Base-by-base conservation (phyloP, 2,113 vertebrate species). In the Aphyosemion australe region DNA sequence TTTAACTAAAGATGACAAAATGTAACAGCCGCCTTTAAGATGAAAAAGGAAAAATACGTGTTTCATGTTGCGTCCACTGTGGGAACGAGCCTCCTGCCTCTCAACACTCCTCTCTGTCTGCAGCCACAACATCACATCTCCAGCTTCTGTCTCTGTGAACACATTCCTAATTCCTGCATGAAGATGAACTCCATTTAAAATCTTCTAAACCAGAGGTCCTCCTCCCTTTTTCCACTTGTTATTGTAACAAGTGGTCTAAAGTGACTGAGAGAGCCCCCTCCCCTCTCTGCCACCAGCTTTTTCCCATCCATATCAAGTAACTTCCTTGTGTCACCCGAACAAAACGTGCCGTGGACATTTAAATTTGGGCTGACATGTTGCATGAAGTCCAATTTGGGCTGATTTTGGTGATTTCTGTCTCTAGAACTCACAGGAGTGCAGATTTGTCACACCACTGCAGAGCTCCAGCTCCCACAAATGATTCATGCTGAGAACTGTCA, bases 361-460 rank as follows among this genome's bases (percentile, higher is more conserved):
- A 60, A 76, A 74, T 84, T 9, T 39, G 37, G 8, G 8, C 1
- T 12, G 37, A 8, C 11, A 13, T 12, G 11, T 12, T 42, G 12
- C 10, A 13, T 42, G 2, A 42, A 4, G 4, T 42, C 12, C 1
- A 42, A 12, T 12, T 42, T 2, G 3, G 11, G 10, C 41, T 42
- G 41, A 42, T 42, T 42, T 12, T 42, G 11, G 12, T 77, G 76
- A 75, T 37, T 37, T 8, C 3, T 37, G 55, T 67, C 75, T 57
- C 43, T 39, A 69, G 77, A 71, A 84, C 84, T 84, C 76, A 69
- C 46, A 64, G 78, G 76, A 85, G 79, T 69, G 73, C 66, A 26
- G 77, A 91, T 90, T 90, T 66, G 88, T 90, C 85, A 90, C 88
- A 86, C 80, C 74, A 90, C 77, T 82, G 73, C 81, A 16, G 45